phyloP scores from a whole-genome alignment of 2,113 vertebrate genomes.

The Syrmaticus mikado region DNA sequence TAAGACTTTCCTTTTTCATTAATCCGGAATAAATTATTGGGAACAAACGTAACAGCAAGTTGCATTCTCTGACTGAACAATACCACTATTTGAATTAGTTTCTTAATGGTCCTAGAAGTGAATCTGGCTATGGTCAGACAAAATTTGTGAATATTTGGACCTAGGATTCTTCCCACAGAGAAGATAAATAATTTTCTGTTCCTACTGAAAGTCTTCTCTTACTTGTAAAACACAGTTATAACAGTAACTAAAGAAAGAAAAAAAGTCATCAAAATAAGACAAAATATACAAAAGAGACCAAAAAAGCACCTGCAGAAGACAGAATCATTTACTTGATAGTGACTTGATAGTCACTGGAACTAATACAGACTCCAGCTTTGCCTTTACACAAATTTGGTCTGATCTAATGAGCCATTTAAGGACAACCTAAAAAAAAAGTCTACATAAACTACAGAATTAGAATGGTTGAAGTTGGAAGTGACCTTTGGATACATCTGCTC shows the following conservation, averaged over 20 bases:
- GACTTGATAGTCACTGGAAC: background rate
- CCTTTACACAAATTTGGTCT: background rate
- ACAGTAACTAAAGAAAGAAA: background rate
- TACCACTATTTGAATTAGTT: background rate
- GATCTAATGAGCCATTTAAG: background rate
- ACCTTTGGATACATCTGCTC: background rate
- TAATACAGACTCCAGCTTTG: background rate
- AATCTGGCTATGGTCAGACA: background rate
- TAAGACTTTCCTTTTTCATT: background rate
- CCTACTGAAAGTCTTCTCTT: background rate
- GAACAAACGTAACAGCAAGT: background rate
- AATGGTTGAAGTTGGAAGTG: accelerated
- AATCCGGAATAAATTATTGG: background rate
- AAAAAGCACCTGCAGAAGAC: background rate
- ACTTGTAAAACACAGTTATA: background rate
- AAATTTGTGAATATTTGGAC: background rate
- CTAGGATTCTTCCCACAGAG: background rate
- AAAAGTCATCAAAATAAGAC: background rate
- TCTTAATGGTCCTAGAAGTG: background rate
- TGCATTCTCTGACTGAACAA: background rate
- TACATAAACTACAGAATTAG: background rate
- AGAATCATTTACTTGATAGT: background rate
- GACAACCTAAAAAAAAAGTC: background rate
- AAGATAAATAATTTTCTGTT: background rate
- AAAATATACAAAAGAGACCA: background rate